These are phyloP conservation scores for Melanostoma mellinum DNA, from an alignment of 2,888 invertebrate species.

Conservation along the genomic window DNA sequence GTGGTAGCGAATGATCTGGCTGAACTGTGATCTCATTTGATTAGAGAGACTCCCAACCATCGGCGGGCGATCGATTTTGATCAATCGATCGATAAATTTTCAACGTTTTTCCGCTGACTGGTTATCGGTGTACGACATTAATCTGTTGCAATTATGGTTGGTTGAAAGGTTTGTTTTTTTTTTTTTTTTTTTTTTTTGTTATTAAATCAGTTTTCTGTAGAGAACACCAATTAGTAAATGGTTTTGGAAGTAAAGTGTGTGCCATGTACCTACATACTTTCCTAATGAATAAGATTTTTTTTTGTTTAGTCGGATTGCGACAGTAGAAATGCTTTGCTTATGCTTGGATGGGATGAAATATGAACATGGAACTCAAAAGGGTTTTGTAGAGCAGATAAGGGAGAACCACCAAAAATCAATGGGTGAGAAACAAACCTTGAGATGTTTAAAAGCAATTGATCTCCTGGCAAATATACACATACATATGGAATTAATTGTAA, in stretches of 20 bases:
- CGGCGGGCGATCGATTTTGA: slow-evolving; percentile 58
- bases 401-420: too few species aligned
- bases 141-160: slow-evolving; percentile 61
- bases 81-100: slow-evolving; percentile 70
- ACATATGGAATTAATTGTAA: neutral
- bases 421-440: too few species aligned
- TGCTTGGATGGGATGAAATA: too few species aligned
- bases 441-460: too few species aligned
- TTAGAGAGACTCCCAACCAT: slow-evolving; percentile 35
- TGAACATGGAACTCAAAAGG: too few species aligned
- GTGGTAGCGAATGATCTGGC: slow-evolving; percentile 32
- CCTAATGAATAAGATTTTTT: too few species aligned
- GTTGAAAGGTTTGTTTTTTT: slow-evolving; percentile 21
- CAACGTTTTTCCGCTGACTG: slow-evolving; percentile 68
- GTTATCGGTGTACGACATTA: slow-evolving; percentile 54
- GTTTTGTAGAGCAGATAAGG: too few species aligned
- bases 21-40: slow-evolving; percentile 59
- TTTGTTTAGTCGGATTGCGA: too few species aligned
- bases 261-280: too few species aligned
- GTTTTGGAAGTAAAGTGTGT: neutral
- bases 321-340: too few species aligned
- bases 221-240: slow-evolving; percentile 24
- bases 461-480: slow-evolving; percentile 1
- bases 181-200: slow-evolving; percentile 17
- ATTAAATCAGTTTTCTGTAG: slow-evolving; percentile 20